Conservation (phyloP, 2,797 vertebrate genomes). For the Coranthus polyacanthus region DNA sequence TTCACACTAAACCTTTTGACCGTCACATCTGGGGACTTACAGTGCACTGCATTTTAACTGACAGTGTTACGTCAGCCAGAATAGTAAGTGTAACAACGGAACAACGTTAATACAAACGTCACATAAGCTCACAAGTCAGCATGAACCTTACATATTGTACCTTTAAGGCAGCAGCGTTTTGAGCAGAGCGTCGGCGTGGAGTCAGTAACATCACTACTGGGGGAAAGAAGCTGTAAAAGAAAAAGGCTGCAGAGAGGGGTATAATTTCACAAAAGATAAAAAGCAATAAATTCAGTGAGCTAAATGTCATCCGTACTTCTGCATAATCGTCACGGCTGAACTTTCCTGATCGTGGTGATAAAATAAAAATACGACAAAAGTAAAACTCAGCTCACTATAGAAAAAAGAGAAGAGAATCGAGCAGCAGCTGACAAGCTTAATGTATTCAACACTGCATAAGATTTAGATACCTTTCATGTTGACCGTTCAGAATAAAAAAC, state of each 20-base stretch:
- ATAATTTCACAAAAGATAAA: slow-evolving; percentile 28
- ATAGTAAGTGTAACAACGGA: too few species aligned
- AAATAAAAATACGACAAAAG: slow-evolving; percentile 15
- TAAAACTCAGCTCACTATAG: background rate
- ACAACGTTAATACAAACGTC: too few species aligned
- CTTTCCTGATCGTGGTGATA: slow-evolving; percentile 20
- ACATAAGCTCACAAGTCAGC: too few species aligned
- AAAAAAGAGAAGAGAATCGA: slow-evolving; percentile 6
- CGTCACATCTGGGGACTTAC: too few species aligned
- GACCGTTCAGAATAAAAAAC: background rate
- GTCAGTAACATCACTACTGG: slow-evolving; percentile 6
- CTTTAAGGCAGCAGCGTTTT: slow-evolving; percentile 3
- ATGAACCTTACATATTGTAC: background rate
- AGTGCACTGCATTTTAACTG: too few species aligned
- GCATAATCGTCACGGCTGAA: slow-evolving; percentile 19
- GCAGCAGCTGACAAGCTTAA: background rate
- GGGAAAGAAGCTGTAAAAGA: slow-evolving; percentile 3
- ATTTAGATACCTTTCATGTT: background rate
- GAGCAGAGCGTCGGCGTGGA: background rate
- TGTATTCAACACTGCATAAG: background rate
- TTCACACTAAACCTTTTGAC: too few species aligned
- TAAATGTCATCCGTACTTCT: slow-evolving; percentile 42
- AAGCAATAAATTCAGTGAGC: slow-evolving; percentile 16
- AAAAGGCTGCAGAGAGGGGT: background rate
- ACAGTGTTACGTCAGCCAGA: too few species aligned